Conservation (phyloP, 1,140 invertebrate species). For the Eueides isabella region DNA sequence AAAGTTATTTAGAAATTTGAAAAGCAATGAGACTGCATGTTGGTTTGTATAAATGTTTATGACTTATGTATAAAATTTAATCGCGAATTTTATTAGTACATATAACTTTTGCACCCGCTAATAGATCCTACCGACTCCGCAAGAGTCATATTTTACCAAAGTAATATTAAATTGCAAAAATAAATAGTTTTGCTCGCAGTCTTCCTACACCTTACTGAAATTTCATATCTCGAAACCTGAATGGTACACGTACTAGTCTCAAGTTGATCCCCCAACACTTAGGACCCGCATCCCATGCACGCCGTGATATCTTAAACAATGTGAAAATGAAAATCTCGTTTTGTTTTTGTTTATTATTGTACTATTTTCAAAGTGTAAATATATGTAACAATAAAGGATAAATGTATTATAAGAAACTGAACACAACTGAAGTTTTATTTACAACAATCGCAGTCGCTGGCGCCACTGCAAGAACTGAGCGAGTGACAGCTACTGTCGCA, state of each 20-base stretch:
- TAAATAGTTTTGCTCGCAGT: constrained; percentile 52
- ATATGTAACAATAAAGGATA: constrained; percentile 72
- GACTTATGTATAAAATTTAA: background rate
- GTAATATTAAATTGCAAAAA: constrained; percentile 54
- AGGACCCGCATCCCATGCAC: background rate
- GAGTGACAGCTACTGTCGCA: background rate
- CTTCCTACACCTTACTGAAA: constrained; percentile 59
- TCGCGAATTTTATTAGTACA: constrained; percentile 36
- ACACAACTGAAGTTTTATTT: constrained; percentile 48
- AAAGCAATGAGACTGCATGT: constrained; percentile 41
- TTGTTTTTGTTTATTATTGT: constrained; percentile 76
- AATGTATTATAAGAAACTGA: constrained; percentile 80
- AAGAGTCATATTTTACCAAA: constrained; percentile 70
- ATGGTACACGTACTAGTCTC: constrained; percentile 53
- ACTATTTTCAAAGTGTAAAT: constrained; percentile 74
- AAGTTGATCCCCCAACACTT: background rate
- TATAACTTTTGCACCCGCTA: constrained; percentile 45
- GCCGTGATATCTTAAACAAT: constrained; percentile 43
- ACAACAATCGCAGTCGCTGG: constrained; percentile 8
- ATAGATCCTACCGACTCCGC: constrained; percentile 51
- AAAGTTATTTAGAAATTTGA: constrained; percentile 26
- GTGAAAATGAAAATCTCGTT: constrained; percentile 63
- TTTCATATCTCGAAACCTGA: constrained; percentile 29
- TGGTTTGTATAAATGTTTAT: constrained; percentile 31
- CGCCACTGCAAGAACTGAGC: constrained; percentile 13